These are phyloP conservation scores for Nymphalis polychloros DNA, from an alignment of 2,888 invertebrate species.

Conservation along the genomic window DNA sequence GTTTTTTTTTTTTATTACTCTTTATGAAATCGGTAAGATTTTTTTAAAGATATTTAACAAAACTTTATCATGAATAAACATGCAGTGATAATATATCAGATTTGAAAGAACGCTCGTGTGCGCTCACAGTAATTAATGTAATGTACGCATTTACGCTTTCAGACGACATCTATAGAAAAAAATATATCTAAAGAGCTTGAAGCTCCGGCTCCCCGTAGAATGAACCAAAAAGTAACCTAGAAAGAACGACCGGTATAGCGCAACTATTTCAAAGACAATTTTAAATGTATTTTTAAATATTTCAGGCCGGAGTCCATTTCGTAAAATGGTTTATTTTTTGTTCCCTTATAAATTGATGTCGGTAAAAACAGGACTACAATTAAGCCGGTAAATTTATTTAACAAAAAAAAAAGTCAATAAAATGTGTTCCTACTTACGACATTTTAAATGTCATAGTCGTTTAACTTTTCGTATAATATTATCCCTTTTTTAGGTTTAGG, in stretches of 20 bases:
- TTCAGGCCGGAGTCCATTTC: background rate
- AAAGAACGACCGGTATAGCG: background rate
- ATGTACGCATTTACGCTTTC: conserved; percentile 15
- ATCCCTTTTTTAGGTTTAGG: no score
- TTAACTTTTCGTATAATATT: no score
- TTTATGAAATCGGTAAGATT: conserved; percentile 8
- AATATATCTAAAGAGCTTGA: conserved; percentile 5
- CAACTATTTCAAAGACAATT: conserved; percentile 11
- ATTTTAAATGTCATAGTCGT: no score
- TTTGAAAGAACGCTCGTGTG: background rate
- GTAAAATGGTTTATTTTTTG: background rate
- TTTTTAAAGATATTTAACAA: conserved; percentile 17
- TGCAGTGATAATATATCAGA: background rate
- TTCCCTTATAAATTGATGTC: background rate
- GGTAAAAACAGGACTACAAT: background rate
- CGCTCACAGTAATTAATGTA: conserved; percentile 8
- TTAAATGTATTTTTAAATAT: conserved; percentile 8
- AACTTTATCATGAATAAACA: conserved; percentile 14
- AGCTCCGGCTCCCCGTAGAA: conserved; percentile 7
- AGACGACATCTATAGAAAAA: conserved; percentile 9
- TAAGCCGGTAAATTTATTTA: background rate
- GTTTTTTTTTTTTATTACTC: no score
- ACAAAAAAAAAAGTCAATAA: no score
- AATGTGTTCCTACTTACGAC: no score
- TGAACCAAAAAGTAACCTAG: conserved; percentile 7